Evolutionary conservation across 2,797 vertebrate genomes (phyloP), one percentile per base, ranked within the genome.

Genomic region (Distichodus sexfasciatus): DNA sequence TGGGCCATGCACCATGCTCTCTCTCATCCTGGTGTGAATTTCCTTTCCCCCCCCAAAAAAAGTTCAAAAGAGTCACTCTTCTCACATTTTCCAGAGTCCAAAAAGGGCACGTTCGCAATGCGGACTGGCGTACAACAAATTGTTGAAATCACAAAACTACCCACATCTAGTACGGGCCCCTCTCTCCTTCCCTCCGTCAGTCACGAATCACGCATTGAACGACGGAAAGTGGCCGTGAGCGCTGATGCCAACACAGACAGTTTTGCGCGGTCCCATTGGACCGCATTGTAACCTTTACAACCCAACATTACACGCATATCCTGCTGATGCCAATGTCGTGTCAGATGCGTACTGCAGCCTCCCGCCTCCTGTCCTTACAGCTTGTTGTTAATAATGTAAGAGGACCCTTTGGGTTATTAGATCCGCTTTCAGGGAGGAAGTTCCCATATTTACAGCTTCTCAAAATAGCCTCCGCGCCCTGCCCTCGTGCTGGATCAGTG

Each of bases 361-460:
- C 5, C 2, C 14, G 71, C 47, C 63, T 59, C 41, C 64, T 77
- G 33, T 44, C 26, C 69, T 70, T 23, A 69, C 69, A 55, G 76
- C 66, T 74, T 80, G 80, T 82, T 76, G 80, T 75, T 80, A 74
- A 82, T 81, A 85, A 84, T 78, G 77, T 77, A 77, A 78, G 80
- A 72, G 14, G 51, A 82, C 84, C 85, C 85, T 77, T 68, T 46
- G 76, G 78, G 84, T 82, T 82, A 83, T 84, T 77, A 83, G 84
- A 87, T 83, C 79, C 67, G 76, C 82, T 85, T 88, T 80, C 80
- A 80, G 76, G 83, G 84, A 89, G 88, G 90, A 91, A 90, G 87
- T 90, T 89, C 87, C 89, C 87, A 85, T 90, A 88, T 91, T 91
- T 90, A 89, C 86, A 81, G 81, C 83, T 76, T 83, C 87, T 86